Base-by-base conservation (phyloP, 2,888 invertebrate genomes). In the Podotricha telesiphe region DNA sequence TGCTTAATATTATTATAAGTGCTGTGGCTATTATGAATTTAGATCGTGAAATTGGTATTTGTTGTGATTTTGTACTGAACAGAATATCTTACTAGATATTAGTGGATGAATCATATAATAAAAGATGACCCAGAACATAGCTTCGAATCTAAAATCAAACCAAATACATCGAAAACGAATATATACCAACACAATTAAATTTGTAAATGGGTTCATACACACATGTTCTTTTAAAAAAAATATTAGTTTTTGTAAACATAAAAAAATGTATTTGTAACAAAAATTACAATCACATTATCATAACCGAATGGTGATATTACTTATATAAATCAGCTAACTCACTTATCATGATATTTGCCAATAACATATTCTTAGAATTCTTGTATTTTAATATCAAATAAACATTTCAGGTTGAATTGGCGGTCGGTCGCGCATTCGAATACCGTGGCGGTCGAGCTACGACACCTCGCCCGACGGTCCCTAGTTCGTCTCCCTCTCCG, bases 361-460 rank as follows among this genome's bases (percentile, higher is more conserved):
- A 51, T 8, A 51, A 3, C 15, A 28, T 28, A 28, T 28, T 13
- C 17, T 17, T 10, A 37, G 11, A 6, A 37, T 55, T 17, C 1
- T 51, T 20, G 13, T 53, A 15, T 22, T 28, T 13, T 0, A 59
- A 40, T 7, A 7, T 40, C n/a, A 40, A 42, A 50, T 0, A 45
- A 3, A 37, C 15, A 7, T 47, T 22, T 19, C 82, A 90, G 89
- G 91, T 91, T 84, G 89, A 91, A 72, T 68, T 91, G 48, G 88
- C 91, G 1, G 90, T 89, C n/a, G 88, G 89, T 0, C 83, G 89
- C 11, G 81, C 89, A 61, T 86, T 89, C 79, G 91, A 90, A 77
- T 91, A 88, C 80, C 86, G 89, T 15, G 82, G 82, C 1, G 81
- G 83, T 67, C 79, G 85, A 10, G 69, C 84, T 7, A 75, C 79